Conservation (phyloP, 2,113 vertebrate genomes). For the Callospermophilus lateralis region DNA sequence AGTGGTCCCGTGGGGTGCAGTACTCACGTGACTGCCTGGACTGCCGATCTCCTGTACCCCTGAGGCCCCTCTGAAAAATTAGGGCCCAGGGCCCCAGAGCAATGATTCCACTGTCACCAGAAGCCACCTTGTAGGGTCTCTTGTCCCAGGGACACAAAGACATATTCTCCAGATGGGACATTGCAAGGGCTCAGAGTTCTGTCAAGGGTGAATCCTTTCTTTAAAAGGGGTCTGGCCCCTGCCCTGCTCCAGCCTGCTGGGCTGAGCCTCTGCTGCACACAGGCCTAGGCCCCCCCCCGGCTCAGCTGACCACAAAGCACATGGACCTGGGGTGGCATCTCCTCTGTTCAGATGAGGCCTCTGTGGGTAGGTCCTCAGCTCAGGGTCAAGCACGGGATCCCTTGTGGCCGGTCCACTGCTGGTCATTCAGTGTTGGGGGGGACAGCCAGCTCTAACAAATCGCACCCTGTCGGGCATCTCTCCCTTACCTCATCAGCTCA, state of each 20-base stretch:
- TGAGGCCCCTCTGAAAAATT: no score
- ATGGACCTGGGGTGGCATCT: background rate
- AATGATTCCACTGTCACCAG: no score
- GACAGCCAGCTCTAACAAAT: background rate
- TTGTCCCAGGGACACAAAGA: no score
- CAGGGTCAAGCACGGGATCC: background rate
- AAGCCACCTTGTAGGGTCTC: no score
- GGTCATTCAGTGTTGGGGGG: background rate
- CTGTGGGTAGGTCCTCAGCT: background rate
- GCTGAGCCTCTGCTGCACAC: background rate
- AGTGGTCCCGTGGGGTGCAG: background rate
- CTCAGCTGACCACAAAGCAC: background rate
- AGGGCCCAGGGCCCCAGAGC: background rate
- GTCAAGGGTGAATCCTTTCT: background rate
- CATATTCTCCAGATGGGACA: background rate
- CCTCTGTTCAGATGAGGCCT: no score
- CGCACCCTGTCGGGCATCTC: background rate
- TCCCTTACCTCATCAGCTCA: no score
- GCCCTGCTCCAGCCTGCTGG: background rate
- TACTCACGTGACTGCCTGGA: background rate
- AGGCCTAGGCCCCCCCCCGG: background rate
- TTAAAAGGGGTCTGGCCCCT: background rate
- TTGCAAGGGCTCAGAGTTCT: no score
- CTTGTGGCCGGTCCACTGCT: background rate
- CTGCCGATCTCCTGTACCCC: background rate